Base-by-base conservation (phyloP, 2,797 vertebrate genomes). In the Acipenser oxyrinchus region DNA sequence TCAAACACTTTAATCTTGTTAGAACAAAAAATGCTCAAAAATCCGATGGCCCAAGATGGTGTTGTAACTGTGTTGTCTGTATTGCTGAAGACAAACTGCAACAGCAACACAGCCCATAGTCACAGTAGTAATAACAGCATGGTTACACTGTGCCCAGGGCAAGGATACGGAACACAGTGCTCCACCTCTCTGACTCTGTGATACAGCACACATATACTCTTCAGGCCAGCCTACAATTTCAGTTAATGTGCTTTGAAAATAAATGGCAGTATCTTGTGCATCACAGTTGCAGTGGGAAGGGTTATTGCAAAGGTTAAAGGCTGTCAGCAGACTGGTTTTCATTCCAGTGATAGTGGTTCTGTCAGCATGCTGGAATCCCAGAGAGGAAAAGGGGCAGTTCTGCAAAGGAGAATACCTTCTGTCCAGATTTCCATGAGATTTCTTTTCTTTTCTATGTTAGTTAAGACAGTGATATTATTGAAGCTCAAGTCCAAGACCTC, bases 401-500 rank as follows among this genome's bases (percentile, higher is more conserved):
- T 10, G 61, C 61, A 6, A 64, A 55, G 11, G 51, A 63, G 2
- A 49, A 48, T 57, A 68, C 64, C 9, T 10, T 18, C 2, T 68
- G 63, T 48, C n/a, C 62, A 49, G 67, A 63, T 3, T 37, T 63
- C n/a, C 0, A 6, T 10, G 12, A 68, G 52, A 9, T 64, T 57
- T 15, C 49, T 49, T 52, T 64, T 62, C 49, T 53, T 12, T 49
- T 59, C 48, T 6, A 68, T n/a, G 8, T 68, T 63, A 49, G 67
- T 37, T 4, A 68, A 51, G 3, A 50, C 12, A 50, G 18, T 62
- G 37, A 69, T 69, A 7, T 10, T 9, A 23, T 70, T 70, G 49
- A 61, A 62, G 60, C 64, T 70, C 13, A 66, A 51, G 48, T 70
- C 69, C 61, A 70, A n/a, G 8, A 62, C 48, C 51, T 66, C 60